Evolutionary conservation across 23 tunicate species (phyloP).

Genomic region (Aplidium turbinatum): DNA sequence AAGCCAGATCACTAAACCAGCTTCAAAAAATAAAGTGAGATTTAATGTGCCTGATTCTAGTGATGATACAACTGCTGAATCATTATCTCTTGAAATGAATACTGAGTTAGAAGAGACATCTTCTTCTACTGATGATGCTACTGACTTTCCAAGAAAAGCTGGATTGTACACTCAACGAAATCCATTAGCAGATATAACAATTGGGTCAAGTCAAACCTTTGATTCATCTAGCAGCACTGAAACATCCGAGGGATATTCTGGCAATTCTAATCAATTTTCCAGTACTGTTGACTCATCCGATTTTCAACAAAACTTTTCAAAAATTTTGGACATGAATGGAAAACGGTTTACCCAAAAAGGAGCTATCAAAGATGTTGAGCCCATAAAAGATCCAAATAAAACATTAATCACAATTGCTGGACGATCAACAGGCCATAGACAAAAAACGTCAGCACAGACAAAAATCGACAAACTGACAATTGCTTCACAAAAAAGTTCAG

Average conservation of each 20-base stretch:
- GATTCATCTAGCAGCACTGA: conserved; percentile 11
- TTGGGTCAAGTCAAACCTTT: conserved; percentile 24
- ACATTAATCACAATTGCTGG: conserved; percentile 7
- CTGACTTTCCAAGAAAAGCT: conserved; percentile 61
- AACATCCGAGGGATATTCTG: too few species aligned
- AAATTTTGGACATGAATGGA: conserved; percentile 47
- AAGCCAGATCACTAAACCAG: not conserved
- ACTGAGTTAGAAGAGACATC: conserved; percentile 44
- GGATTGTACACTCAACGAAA: conserved; percentile 69
- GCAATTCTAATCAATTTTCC: too few species aligned
- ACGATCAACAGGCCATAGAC: conserved; percentile 35
- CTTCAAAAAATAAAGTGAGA: conserved; percentile 49
- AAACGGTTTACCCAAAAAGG: conserved; percentile 1
- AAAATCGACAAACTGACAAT: conserved; percentile 54
- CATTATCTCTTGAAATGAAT: conserved; percentile 11
- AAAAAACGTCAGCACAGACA: conserved; percentile 34
- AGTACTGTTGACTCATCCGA: not conserved
- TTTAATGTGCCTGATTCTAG: conserved; percentile 70
- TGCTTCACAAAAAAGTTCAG: conserved; percentile 1
- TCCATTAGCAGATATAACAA: conserved; percentile 81
- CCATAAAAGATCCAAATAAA: not conserved
- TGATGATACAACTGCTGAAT: conserved; percentile 5
- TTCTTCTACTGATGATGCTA: conserved; percentile 45
- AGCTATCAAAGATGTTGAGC: conserved; percentile 1
- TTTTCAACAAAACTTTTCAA: conserved; percentile 15